Base-by-base conservation (phyloP, 2,113 vertebrate genomes). In the Forbesichthys papilliferus region DNA sequence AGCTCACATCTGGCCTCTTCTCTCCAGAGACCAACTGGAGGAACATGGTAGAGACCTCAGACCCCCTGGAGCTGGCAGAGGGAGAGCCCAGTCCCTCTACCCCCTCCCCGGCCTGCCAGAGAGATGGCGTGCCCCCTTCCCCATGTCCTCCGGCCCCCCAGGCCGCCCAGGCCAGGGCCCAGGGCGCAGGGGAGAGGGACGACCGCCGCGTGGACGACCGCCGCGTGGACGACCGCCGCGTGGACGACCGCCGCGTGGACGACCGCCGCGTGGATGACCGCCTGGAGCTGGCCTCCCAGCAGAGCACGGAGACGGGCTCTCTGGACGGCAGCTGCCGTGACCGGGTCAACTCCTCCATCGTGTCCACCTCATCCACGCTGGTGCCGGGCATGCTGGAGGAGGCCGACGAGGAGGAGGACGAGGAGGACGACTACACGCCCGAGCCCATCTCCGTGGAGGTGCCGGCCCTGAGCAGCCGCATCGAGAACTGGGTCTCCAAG, bases 351-450 rank as follows among this genome's bases (percentile, higher is more conserved):
- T 98, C 96, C 58, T 98, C 98, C 80, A 98, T 99, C 92, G 98
- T 96, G 65, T 98, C 96, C 85, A 96, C 98, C 80, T 96, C 96
- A 54, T 98, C 96, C 88, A 99, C 98, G 11, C 92, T 99, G 10
- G 98, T 99, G 54, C 98, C 98, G 0, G 97, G 96, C 68, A 98
- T 98, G 95, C 89, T 98, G 65, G 98, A 98, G 68, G 97, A 98
- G 79, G 96, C 95, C 0, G 95, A 96, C 0, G 94, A 95, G 4
- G 95, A 96, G 0, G 95, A 96, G 0, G 95, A 97, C 0, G 95
- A 98, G 7, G 95, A 96, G 36, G 95, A 95, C 7, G 97, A 98
- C 80, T 96, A 98, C 77, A 78, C 92, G 9, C 96, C 95, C 0
- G 94, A 95, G 75, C 96, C 96, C 33, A 95, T 96, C 71, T 94